Conservation (phyloP, 1,140 invertebrate species). For the Bilobella aurantiaca region DNA sequence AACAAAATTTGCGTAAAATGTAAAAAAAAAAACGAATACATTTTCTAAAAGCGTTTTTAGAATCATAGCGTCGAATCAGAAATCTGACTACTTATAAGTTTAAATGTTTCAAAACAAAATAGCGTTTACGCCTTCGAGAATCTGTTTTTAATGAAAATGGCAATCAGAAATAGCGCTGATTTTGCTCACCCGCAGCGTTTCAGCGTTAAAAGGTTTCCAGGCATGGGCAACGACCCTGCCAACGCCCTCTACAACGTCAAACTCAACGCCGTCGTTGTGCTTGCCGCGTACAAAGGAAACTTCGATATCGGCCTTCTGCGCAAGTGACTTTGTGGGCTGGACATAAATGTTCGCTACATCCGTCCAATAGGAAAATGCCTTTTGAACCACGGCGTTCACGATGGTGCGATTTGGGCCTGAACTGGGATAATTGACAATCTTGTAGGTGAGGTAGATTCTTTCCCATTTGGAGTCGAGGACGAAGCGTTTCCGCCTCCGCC, state of each 20-base stretch:
- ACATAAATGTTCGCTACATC: not conserved
- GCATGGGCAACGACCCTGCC: conserved; percentile 3
- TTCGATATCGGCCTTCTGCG: not conserved
- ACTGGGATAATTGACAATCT: not conserved
- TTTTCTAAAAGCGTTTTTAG: too few species aligned
- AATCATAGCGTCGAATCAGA: too few species aligned
- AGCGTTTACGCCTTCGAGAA: too few species aligned
- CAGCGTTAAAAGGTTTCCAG: conserved; percentile 1
- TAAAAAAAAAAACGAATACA: too few species aligned
- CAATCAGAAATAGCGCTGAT: too few species aligned
- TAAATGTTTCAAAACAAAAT: too few species aligned
- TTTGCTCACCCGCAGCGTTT: not conserved
- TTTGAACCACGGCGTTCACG: not conserved
- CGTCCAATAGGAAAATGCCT: not conserved
- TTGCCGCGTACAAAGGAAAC: not conserved
- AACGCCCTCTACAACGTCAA: not conserved
- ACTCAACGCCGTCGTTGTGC: conserved; percentile 7
- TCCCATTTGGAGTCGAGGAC: conserved; percentile 7
- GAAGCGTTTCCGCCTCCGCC: not conserved
- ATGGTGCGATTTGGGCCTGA: not conserved
- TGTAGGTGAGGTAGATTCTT: not conserved
- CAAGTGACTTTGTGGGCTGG: not conserved
- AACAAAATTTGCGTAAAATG: too few species aligned
- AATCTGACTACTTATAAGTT: too few species aligned
- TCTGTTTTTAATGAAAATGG: not conserved